Base-by-base conservation (phyloP, 2,797 vertebrate genomes). In the Thripadectes ignobilis region DNA sequence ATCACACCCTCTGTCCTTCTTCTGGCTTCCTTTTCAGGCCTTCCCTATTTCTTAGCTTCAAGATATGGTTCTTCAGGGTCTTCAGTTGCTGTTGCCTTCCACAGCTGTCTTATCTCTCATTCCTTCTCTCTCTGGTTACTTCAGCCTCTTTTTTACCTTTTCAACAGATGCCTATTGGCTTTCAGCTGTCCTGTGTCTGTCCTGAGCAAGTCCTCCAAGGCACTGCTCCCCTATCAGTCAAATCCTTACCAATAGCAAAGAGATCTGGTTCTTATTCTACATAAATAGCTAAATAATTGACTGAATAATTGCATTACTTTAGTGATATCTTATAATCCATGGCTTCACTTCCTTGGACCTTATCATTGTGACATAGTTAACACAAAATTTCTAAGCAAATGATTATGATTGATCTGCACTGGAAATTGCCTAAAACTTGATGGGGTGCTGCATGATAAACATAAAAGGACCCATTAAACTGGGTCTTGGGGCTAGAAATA, bases 401-500 rank as follows among this genome's bases (percentile, higher is more conserved):
- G 9, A 10, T 91, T 4, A 1, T 51, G 46, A n/a, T 4, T 72
- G 24, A 45, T 66, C 48, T 88, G 14, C n/a, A 14, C 26, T 67
- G 34, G 18, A 67, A 59, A n/a, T 20, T 83, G 22, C 24, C 45
- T 67, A 39, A 57, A 58, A 26, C n/a, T 59, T 26, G 23, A 1
- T 21, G 18, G 32, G 4, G 5, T 52, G 11, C 26, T 65, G 15
- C 27, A 24, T 0, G 0, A 63, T 36, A 83, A 83, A 38, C 10
- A 26, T 32, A 43, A 75, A 89, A 67, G 3, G 19, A 66, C 27
- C 9, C n/a, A 32, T 78, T 54, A 66, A 83, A 74, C 10, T 54
- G 32, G 15, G 5, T 68, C n/a, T 72, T 49, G 13, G 36, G 22
- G 3, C 8, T 68, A 68, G 20, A 34, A 71, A 61, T n/a, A 57